Base-by-base conservation (phyloP, 1,140 invertebrate genomes). In the Pseudomyrmex pallidus region DNA sequence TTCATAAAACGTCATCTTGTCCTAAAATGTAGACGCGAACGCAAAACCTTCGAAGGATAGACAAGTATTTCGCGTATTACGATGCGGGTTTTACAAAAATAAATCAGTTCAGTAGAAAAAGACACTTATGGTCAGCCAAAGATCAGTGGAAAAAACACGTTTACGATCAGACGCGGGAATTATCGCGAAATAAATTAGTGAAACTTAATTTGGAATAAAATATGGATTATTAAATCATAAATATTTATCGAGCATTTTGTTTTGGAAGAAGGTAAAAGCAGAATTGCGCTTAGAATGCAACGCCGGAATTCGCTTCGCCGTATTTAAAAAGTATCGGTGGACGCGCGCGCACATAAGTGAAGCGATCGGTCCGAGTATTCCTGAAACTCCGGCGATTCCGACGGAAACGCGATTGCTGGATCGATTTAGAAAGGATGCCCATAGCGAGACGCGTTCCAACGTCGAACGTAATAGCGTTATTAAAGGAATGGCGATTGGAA, bases 341-440 rank as follows among this genome's bases (percentile, higher is more conserved):
- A 54, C 50, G 35, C 35, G 35, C 17, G 67, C 8, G 56, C 62
- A 70, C 59, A 74, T 1, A 25, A 35, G 15, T 56, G 10, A 0
- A 5, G n/a, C 25, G 54, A 46, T 83, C 67, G 83, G 59, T 52
- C 48, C 25, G 9, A 25, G 48, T 78, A 88, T 88, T 84, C 73
- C 13, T 22, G 73, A 80, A 67, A 80, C 63, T 63, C 67, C 48
- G 35, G 35, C 67, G 70, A 87, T 88, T 88, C 44, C 57, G 50
- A 85, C 83, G 50, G 87, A 66, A 88, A 87, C 74, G 77, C 66
- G 82, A 85, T 88, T 83, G 50, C 52, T 22, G 66, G 56, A 17
- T 80, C 77, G 83, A 88, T 88, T 88, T 85, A 83, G 77, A 88
- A 88, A 83, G 44, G 62, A 84, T 68, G 72, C 52, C 56, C 66